Percentiles rank a stretch among this genome's conserved stretches.
These are phyloP conservation scores for Tragulus kanchil DNA, from an alignment of 2,113 vertebrate species.

Conservation along the genomic window DNA sequence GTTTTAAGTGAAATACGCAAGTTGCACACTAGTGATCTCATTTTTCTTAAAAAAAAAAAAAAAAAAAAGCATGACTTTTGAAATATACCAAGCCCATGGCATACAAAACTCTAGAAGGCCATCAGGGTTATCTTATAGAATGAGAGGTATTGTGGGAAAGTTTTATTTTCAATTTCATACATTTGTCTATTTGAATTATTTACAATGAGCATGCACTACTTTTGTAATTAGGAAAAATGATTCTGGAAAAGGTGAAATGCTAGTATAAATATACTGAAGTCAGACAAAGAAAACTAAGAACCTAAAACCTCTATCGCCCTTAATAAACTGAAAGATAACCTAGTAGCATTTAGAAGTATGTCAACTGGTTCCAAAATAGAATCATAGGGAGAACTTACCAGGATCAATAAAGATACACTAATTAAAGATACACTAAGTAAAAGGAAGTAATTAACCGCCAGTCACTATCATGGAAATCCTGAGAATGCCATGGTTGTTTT, in stretches of 20 bases:
- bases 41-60: slow-evolving; percentile 31
- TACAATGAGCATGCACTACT: neutral
- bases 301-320: slow-evolving; percentile 11
- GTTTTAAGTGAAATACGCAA: neutral
- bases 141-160: neutral
- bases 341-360: slow-evolving; percentile 45
- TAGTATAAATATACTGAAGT: neutral
- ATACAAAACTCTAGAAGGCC: neutral
- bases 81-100: neutral
- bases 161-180: neutral
- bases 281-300: slow-evolving; percentile 1
- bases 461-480: slow-evolving; percentile 67
- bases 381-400: slow-evolving; percentile 61
- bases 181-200: slow-evolving; percentile 33
- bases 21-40: neutral
- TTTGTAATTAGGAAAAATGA: slow-evolving; percentile 16
- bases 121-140: neutral
- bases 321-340: slow-evolving; percentile 59
- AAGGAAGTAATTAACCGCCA: slow-evolving; percentile 42
- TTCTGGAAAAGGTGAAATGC: slow-evolving; percentile 22
- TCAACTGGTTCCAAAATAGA: slow-evolving; percentile 61
- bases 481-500: slow-evolving; percentile 62
- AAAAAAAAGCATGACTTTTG: neutral
- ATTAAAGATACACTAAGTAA: slow-evolving; percentile 65
- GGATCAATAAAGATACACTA: slow-evolving; percentile 61